Base-by-base conservation (phyloP, 2,797 vertebrate genomes). In the Otus scops region DNA sequence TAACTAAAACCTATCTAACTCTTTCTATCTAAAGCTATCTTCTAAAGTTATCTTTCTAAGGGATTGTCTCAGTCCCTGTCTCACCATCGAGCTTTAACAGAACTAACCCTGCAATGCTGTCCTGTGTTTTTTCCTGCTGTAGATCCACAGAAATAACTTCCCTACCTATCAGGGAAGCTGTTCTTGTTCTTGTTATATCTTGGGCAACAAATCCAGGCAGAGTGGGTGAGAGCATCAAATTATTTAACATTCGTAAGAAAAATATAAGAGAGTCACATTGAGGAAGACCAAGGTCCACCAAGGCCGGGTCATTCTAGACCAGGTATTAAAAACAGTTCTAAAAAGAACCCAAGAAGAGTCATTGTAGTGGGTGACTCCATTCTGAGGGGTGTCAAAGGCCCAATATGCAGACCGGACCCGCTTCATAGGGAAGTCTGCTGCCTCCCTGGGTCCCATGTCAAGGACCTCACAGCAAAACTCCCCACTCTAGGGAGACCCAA, bases 31-130 rank as follows among this genome's bases (percentile, higher is more conserved):
- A 21, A 91, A 78, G 11, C 6, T 81, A 6, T 64, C 48, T 59
- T 79, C 32, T 50, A 80, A 74, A 13, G 45, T 13, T 70, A 0
- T 47, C 48, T 81, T 63, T 57, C 32, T 48, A 22, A 88, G 41
- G 39, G 32, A 30, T 50, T 41, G 32, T 41, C 38, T 78, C 41
- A 17, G 15, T 61, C 50, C 11, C 8, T 36, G 18, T 6, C 38
- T 75, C 27, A n/a, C 7, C 16, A 27, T 0, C 0, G 1, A 75
- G 22, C 13, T 69, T 56, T 47, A 64, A 9, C 24, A 81, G 32
- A 84, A 63, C 18, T 75, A 61, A 68, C 30, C 19, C 38, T 75
- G 10, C 11, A 78, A 8, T 1, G 2, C 23, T 59, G 23, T 59
- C 38, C 34, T 69, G 9, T 53, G n/a, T 54, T 24, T 41, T 78